A percentile compares a stretch with the other conserved stretches of the same genome.
phyloP scores from a whole-genome alignment of 2,113 vertebrate genomes.

The Herpetotheres cachinnans region DNA sequence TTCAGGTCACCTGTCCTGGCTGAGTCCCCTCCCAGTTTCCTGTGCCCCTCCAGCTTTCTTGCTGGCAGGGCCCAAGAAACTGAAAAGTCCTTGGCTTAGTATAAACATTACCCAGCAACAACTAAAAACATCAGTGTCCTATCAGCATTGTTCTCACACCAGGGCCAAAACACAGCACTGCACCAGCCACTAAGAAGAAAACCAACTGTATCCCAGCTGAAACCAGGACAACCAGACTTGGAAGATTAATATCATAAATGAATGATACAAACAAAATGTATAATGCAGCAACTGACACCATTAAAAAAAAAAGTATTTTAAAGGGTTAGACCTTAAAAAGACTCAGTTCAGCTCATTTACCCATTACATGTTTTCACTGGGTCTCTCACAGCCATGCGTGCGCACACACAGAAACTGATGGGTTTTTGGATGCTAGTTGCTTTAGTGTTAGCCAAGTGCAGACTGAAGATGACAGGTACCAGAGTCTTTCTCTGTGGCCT shows the following conservation, averaged over 20 bases:
- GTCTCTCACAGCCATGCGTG: neutral
- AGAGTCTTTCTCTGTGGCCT: neutral
- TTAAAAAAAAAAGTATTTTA: neutral
- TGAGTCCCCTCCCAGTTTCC: too few species aligned
- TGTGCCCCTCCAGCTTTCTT: too few species aligned
- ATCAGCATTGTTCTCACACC: too few species aligned
- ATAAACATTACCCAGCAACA: too few species aligned
- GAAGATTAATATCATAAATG: neutral
- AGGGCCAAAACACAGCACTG: too few species aligned
- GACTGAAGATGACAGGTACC: neutral
- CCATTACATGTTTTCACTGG: neutral
- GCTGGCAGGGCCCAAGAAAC: too few species aligned
- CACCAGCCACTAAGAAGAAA: too few species aligned
- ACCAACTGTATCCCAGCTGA: too few species aligned
- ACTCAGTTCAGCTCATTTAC: neutral
- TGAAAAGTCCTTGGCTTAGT: too few species aligned
- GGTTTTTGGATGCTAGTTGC: neutral
- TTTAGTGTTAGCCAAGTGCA: neutral
- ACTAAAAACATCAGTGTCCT: too few species aligned
- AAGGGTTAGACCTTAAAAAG: neutral
- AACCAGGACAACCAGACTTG: too few species aligned
- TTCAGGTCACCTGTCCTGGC: too few species aligned
- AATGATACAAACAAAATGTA: neutral
- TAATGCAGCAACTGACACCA: neutral
- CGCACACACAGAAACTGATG: rapidly evolving